Conservation (phyloP, 1,140 invertebrate genomes). For the Heliconius eleuchia region DNA sequence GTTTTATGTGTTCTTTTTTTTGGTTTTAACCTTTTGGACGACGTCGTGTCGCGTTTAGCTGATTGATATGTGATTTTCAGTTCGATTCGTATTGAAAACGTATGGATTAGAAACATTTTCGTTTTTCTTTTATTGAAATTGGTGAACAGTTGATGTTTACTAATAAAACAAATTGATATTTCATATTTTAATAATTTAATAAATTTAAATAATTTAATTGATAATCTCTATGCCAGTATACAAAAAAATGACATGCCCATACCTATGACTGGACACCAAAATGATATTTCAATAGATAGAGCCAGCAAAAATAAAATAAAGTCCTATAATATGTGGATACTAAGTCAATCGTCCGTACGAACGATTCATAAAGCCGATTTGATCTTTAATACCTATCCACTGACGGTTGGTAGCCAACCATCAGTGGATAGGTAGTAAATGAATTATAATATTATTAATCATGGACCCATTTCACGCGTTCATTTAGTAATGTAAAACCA, state of each 20-base stretch:
- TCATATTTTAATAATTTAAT: too few relatives aligned
- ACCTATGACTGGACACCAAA: too few relatives aligned
- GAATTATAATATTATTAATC: not conserved
- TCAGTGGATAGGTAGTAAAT: too few relatives aligned
- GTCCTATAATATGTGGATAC: not conserved
- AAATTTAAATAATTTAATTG: too few relatives aligned
- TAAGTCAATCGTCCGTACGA: not conserved
- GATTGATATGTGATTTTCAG: not conserved
- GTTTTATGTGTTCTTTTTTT: not conserved
- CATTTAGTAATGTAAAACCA: not conserved
- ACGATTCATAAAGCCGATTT: not conserved
- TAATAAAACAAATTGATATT: too few relatives aligned
- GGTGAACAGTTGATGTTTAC: too few relatives aligned
- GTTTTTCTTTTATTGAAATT: too few relatives aligned
- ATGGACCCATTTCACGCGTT: not conserved
- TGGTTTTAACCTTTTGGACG: not conserved
- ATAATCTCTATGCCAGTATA: too few relatives aligned
- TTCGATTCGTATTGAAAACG: not conserved
- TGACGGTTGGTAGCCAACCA: not conserved
- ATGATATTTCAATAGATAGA: too few relatives aligned
- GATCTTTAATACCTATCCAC: not conserved
- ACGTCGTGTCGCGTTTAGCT: not conserved
- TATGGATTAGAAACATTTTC: too few relatives aligned
- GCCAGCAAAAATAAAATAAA: not conserved
- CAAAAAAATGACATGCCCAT: too few relatives aligned